Base-by-base conservation (phyloP, 1,140 invertebrate species). In the Sycophila sp. region DNA sequence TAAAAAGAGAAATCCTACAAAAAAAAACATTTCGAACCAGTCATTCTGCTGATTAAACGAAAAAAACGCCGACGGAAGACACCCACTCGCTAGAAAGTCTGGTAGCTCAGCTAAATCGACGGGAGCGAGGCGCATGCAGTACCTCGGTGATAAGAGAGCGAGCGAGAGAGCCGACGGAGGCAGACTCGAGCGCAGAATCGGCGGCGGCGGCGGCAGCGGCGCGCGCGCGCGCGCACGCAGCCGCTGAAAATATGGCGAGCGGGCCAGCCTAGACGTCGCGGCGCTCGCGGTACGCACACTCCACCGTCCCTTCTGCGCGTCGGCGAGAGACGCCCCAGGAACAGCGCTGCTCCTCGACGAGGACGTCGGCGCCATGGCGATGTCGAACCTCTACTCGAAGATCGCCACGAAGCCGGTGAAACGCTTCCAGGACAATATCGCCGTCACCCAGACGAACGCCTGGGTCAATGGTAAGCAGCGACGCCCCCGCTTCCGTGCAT, bases 401-500 rank as follows among this genome's bases (percentile, higher is more conserved):
- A 92, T 91, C 71, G 88, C 91, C 67, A 88, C 89, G 70, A 92
- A 92, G 84, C 90, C 91, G 68, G 81, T 88, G 58, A 92, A 91
- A 82, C 88, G 91, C 71, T 87, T 89, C 79, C 89, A 90, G 76
- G 90, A 91, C 73, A 90, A 88, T 80, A 90, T 93, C 85, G 88
- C 91, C n/a, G 90, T 93, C 65, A 90, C 92, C 64, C 92, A 94
- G 87, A 92, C 92, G 11, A 93, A 92, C 82, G 88, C 92, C 75
- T 94, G 93, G 93, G 92, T 93, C 85, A 94, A 94, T 83, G 92
- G 93, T 94, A 88, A 92, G 91, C 17, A 17, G 5, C 17, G 17
- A 45, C 42, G 42, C 42, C n/a, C n/a, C n/a, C n/a, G n/a, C n/a
- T n/a, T n/a, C n/a, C 10, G 42, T 17, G 42, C 19, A 22, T 22